Percentiles rank a stretch among this genome's conserved stretches.
phyloP scores from a whole-genome alignment of 2,797 vertebrate species.

The Chromobotia macracanthus region DNA sequence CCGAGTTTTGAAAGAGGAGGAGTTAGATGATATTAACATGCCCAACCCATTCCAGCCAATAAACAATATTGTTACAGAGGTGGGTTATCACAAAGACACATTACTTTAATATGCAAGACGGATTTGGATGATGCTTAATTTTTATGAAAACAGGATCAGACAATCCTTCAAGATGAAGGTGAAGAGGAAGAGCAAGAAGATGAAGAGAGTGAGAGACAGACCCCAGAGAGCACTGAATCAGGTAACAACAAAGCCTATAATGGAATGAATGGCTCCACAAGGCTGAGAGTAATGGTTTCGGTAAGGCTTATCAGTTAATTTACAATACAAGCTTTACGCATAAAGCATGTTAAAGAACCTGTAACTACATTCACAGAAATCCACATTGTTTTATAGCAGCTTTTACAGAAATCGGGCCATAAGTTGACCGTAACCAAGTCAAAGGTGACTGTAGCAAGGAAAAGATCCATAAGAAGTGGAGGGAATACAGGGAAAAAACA shows the following conservation, averaged over 20 bases:
- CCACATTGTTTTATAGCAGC: background rate
- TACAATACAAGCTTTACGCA: too few species aligned
- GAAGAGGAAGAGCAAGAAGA: slow-evolving; percentile 69
- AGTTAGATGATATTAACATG: slow-evolving; percentile 71
- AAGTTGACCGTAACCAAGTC: background rate
- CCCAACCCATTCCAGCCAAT: slow-evolving; percentile 91
- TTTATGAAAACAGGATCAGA: slow-evolving; percentile 34
- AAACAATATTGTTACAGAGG: slow-evolving; percentile 81
- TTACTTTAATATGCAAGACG: background rate
- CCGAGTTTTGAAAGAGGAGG: slow-evolving; percentile 69
- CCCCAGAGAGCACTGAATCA: slow-evolving; percentile 76
- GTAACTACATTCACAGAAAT: too few species aligned
- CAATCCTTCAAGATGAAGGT: slow-evolving; percentile 60
- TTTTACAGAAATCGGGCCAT: background rate
- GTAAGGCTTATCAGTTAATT: background rate
- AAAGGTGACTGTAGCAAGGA: background rate
- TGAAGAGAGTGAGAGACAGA: slow-evolving; percentile 73
- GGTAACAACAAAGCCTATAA: slow-evolving; percentile 66
- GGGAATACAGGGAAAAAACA: too few species aligned
- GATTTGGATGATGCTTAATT: background rate
- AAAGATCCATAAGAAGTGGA: background rate
- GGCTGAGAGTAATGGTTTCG: background rate
- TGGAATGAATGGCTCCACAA: background rate
- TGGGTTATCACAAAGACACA: slow-evolving; percentile 53
- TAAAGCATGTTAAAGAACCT: too few species aligned